Conservation (phyloP, 2,888 invertebrate species). For the Chesias legatella region DNA sequence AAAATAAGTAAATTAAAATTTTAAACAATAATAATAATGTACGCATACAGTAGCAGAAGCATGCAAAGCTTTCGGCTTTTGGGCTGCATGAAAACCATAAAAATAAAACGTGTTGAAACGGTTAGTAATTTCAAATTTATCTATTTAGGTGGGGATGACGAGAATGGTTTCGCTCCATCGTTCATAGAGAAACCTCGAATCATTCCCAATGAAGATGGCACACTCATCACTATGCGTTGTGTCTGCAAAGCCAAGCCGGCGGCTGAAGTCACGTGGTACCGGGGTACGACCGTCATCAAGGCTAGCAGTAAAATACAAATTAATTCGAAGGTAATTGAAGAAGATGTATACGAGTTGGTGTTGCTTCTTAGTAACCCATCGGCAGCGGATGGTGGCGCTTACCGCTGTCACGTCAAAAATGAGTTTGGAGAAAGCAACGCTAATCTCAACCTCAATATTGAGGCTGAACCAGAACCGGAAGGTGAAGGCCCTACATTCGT, state of each 20-base stretch:
- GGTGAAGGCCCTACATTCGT: conserved; percentile 97
- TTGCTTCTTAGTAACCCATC: conserved; percentile 80
- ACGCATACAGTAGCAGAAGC: conserved; percentile 78
- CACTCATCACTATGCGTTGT: conserved; percentile 98
- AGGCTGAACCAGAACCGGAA: conserved; percentile 96
- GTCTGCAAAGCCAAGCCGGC: conserved; percentile 96
- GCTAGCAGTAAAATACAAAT: conserved; percentile 92
- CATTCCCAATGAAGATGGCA: conserved; percentile 98
- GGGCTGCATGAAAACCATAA: conserved; percentile 57
- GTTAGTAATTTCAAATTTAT: conserved; percentile 25
- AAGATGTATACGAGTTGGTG: conserved; percentile 92
- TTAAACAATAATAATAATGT: conserved; percentile 43
- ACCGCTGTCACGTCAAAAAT: conserved; percentile 95
- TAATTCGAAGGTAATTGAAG: conserved; percentile 87
- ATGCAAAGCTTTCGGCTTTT: conserved; percentile 68
- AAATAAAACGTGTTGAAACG: conserved; percentile 12
- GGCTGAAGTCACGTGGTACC: conserved; percentile 97
- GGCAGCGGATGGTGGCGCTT: conserved; percentile 79
- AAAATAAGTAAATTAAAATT: conserved; percentile 29
- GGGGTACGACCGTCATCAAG: conserved; percentile 91
- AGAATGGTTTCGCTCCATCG: conserved; percentile 95
- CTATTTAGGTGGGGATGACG: conserved; percentile 91
- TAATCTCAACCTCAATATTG: conserved; percentile 97
- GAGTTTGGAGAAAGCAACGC: conserved; percentile 98
- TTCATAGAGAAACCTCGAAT: conserved; percentile 99